Evolutionary conservation across 2,797 vertebrate genomes (phyloP), one percentile per base, ranked within the genome.

Genomic region (Microchirus variegatus): DNA sequence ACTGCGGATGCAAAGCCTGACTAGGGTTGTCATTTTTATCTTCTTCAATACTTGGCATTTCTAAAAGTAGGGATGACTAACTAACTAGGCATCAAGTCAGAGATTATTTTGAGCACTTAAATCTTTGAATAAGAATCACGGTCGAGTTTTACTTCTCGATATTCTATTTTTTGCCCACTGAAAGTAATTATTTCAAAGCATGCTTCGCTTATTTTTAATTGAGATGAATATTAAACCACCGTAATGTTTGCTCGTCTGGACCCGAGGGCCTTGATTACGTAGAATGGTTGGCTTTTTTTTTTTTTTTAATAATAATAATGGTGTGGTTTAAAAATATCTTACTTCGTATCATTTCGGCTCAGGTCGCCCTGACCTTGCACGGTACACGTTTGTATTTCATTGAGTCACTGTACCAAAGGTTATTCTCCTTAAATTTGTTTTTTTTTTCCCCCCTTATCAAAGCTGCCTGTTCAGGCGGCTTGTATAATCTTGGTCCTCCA

Each of bases 401-500:
- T 78, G 74, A 68, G 55, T 73, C 70, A 71, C 44, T 68, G 59
- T 83, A 82, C 78, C 79, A 89, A 88, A 90, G 86, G 83, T 86
- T 86, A 82, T 80, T 80, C 59, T 49, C 35, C 42, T 46, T 81
- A 80, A 80, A 62, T 83, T 86, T 64, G 77, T 86, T 89, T 80
- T 86, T 87, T 87, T 87, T 73, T 22, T 22, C 22, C n/a, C n/a
- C n/a, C 69, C 65, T 71, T 83, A 74, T 90, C 82, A 91, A 90
- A 90, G 89, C 80, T 64, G 70, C 75, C 67, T 51, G 73, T 87
- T 73, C 70, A 82, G 63, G 66, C 79, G 75, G 55, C 81, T 70
- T 41, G 17, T 59, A 71, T 66, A 59, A 69, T 79, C 65, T 58
- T 53, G 70, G 76, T 86, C 86, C 72, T 59, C 70, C 70, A 87